Percentiles rank a stretch among this genome's conserved stretches.
phyloP scores from a whole-genome alignment of 2,797 vertebrate species.

The Lycodopsis pacificus region DNA sequence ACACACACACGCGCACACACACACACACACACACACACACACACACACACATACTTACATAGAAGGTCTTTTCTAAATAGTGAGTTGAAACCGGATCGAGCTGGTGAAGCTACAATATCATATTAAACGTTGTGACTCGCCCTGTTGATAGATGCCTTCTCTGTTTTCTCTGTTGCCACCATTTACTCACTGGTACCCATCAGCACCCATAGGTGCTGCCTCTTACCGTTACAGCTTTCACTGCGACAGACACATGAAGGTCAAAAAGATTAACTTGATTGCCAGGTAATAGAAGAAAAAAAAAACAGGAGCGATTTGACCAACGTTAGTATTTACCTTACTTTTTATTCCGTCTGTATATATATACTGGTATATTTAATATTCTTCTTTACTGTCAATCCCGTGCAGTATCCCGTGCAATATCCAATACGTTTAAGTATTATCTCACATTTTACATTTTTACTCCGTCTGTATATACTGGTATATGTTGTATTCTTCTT shows the following conservation, averaged over 20 bases:
- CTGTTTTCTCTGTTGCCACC: constrained; percentile 26
- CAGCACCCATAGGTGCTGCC: constrained; percentile 10
- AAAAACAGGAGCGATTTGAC: neutral
- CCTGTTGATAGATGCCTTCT: constrained; percentile 36
- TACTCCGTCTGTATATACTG: too few relatives aligned
- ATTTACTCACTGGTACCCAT: constrained; percentile 27
- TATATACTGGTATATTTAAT: too few relatives aligned
- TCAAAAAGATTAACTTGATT: neutral
- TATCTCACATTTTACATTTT: too few relatives aligned
- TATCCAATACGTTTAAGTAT: too few relatives aligned
- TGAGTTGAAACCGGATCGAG: constrained; percentile 59
- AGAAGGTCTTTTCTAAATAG: constrained; percentile 84
- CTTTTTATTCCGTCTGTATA: too few relatives aligned
- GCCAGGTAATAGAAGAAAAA: neutral
- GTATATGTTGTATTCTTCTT: too few relatives aligned
- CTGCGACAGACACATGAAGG: neutral
- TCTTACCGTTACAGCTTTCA: neutral
- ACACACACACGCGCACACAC: constrained; percentile 16
- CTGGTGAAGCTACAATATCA: constrained; percentile 58
- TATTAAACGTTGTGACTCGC: constrained; percentile 62
- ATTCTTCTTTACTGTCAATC: too few relatives aligned
- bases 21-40: neutral
- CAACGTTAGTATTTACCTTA: too few relatives aligned
- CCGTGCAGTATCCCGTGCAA: too few relatives aligned
- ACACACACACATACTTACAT: constrained; percentile 12